Percentiles rank a stretch among this genome's conserved stretches.
phyloP scores from a whole-genome alignment of 2,888 invertebrate species.

The Gymnoscelis rufifasciata region DNA sequence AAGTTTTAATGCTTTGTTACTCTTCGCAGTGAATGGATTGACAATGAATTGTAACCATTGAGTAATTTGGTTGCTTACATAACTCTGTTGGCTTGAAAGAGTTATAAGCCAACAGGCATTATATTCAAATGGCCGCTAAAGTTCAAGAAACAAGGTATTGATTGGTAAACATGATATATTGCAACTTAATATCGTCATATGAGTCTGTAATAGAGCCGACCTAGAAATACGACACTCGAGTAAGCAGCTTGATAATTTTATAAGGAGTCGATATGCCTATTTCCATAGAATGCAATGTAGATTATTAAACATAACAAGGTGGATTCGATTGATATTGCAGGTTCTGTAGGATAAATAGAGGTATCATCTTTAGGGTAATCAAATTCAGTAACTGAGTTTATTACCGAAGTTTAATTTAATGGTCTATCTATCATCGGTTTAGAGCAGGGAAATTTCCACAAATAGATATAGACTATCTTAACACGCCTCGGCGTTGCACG shows the following conservation, averaged over 20 bases:
- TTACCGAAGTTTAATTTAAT: too few species aligned
- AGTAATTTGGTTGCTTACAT: neutral
- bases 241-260: slow-evolving; percentile 8
- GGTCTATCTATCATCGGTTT: too few species aligned
- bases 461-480: too few species aligned
- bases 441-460: neutral
- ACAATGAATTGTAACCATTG: neutral
- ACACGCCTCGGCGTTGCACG: too few species aligned
- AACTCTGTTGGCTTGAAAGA: neutral
- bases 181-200: slow-evolving; percentile 20
- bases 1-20: neutral
- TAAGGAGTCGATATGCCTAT: slow-evolving; percentile 7
- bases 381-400: too few species aligned
- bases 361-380: too few species aligned
- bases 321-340: too few species aligned
- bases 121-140: slow-evolving; percentile 1
- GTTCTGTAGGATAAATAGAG: too few species aligned
- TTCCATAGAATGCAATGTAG: neutral
- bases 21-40: neutral
- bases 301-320: too few species aligned
- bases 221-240: slow-evolving; percentile 15
- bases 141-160: neutral
- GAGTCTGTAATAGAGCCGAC: slow-evolving; percentile 6
- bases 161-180: slow-evolving; percentile 7
- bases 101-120: neutral